Percentiles rank a stretch among this genome's conserved stretches.
These are phyloP conservation scores for Gymnoscopelus microlampas DNA, from an alignment of 2,797 vertebrate genomes.

Conservation along the genomic window DNA sequence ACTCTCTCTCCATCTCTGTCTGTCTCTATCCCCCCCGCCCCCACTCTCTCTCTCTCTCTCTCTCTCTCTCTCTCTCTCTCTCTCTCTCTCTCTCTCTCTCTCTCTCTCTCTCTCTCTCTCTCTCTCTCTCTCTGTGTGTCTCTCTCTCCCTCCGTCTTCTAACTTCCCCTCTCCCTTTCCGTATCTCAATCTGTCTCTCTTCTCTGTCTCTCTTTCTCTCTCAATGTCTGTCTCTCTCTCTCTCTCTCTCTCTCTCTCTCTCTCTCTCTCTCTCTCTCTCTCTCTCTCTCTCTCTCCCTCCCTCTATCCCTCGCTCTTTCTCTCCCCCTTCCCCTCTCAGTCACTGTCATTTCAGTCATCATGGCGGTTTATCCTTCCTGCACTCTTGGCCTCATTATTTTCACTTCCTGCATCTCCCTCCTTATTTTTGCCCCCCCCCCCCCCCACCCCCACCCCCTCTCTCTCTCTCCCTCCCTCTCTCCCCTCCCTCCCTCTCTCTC, in stretches of 20 bases:
- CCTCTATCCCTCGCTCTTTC: conserved; percentile 2
- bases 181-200: conserved; percentile 24
- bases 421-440: conserved; percentile 7
- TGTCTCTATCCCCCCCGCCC: neutral
- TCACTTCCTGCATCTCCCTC: conserved; percentile 60
- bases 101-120: neutral
- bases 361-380: conserved; percentile 69
- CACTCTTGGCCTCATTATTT: conserved; percentile 81
- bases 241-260: conserved; percentile 28
- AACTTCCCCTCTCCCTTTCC: neutral
- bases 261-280: conserved; percentile 27
- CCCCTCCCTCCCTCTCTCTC: conserved; percentile 7
- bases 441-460: neutral
- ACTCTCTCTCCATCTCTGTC: neutral
- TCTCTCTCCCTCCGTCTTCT: neutral
- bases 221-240: conserved; percentile 21
- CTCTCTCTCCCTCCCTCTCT: neutral
- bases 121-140: neutral
- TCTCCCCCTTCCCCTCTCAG: conserved; percentile 40
- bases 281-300: conserved; percentile 32
- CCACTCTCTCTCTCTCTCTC: neutral
- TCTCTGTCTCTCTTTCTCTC: conserved; percentile 1
- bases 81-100: neutral
- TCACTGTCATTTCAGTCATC: conserved; percentile 79
- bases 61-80: neutral